These are phyloP conservation scores for Drosophila melanogaster DNA, from an alignment of 1,140 invertebrate genomes.

Conservation along the genomic window DNA sequence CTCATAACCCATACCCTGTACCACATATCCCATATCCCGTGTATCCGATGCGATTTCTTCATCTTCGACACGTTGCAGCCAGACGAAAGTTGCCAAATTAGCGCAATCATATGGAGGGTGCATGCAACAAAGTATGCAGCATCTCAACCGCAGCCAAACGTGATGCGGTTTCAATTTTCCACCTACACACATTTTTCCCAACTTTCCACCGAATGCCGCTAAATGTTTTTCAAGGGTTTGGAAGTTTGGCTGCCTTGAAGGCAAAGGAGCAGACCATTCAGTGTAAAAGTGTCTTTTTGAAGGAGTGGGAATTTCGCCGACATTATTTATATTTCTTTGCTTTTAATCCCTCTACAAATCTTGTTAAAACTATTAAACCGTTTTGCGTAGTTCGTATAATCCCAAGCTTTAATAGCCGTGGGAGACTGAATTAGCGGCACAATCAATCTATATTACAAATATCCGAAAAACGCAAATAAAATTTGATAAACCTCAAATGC, in stretches of 20 bases:
- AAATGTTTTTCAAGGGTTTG: not conserved
- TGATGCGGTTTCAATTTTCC: constrained; percentile 66
- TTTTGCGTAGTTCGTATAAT: not conserved
- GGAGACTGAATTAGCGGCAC: constrained; percentile 25
- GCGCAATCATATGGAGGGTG: constrained; percentile 59
- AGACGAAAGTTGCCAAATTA: constrained; percentile 58
- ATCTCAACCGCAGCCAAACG: constrained; percentile 63
- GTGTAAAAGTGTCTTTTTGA: not conserved
- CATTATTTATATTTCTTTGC: not conserved
- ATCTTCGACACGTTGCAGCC: constrained; percentile 46
- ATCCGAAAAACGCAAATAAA: constrained; percentile 33
- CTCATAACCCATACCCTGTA: constrained; percentile 2
- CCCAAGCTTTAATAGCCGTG: constrained; percentile 34
- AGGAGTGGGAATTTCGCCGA: not conserved
- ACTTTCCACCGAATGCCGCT: constrained; percentile 11
- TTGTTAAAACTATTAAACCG: not conserved
- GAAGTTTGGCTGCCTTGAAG: constrained; percentile 17
- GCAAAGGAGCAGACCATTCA: not conserved
- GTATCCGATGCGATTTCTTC: constrained; percentile 26
- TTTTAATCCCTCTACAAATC: not conserved
- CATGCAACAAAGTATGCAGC: constrained; percentile 69
- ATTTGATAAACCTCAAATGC: constrained; percentile 36
- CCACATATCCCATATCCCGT: not conserved
- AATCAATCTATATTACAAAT: constrained; percentile 69
- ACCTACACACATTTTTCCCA: constrained; percentile 46